phyloP scores from a whole-genome alignment of 1,140 invertebrate genomes.

The Bombus sylvicola region DNA sequence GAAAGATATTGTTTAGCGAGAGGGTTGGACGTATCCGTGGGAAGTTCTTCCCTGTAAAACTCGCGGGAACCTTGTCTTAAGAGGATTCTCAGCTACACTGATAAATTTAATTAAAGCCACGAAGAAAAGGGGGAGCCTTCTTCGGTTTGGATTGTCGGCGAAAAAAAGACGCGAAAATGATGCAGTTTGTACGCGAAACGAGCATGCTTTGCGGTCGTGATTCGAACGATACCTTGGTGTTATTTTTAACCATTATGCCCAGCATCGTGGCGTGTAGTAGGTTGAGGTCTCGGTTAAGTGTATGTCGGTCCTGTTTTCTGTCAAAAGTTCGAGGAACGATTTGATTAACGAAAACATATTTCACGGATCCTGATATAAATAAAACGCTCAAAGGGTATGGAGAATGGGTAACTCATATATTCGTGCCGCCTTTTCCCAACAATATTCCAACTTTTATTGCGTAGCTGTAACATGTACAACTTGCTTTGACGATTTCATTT shows the following conservation, averaged over 20 bases:
- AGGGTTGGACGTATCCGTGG: conserved; percentile 46
- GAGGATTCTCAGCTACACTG: conserved; percentile 59
- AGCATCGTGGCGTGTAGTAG: conserved; percentile 21
- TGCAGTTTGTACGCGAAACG: conserved; percentile 13
- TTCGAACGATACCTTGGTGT: conserved; percentile 49
- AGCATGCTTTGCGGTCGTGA: background rate
- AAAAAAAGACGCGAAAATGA: background rate
- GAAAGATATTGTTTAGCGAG: conserved; percentile 32
- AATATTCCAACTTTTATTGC: background rate
- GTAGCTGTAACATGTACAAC: background rate
- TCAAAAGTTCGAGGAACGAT: background rate
- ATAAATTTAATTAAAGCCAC: conserved; percentile 59
- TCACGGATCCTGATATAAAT: background rate
- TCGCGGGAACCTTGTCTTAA: conserved; percentile 55
- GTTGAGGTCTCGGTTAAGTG: conserved; percentile 53
- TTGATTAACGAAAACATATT: background rate
- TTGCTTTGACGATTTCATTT: background rate
- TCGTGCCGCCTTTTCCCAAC: background rate
- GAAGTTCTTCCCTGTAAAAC: conserved; percentile 47
- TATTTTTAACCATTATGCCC: conserved; percentile 66
- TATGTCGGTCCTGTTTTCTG: background rate
- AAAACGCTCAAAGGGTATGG: background rate
- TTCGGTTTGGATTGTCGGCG: too few relatives aligned
- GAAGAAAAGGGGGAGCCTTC: background rate
- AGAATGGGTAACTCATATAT: background rate